Base-by-base conservation (phyloP, 2,113 vertebrate species). In the Hassar affinis region DNA sequence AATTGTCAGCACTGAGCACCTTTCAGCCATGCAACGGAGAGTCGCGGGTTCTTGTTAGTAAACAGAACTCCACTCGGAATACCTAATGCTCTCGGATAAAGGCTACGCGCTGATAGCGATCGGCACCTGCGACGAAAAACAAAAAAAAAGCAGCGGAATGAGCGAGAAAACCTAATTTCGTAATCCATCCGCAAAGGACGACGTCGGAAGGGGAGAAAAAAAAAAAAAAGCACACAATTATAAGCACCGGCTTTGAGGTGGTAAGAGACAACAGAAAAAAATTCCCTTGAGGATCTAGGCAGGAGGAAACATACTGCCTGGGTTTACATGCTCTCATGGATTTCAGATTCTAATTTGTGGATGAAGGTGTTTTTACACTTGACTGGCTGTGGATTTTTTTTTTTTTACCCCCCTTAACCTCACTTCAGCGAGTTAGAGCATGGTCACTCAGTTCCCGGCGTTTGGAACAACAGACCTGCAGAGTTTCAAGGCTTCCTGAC, bases 1-100 rank as follows among this genome's bases (percentile, higher is more conserved):
- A 91, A 92, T 90, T 91, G 92, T 92, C 89, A 90, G 87, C 91
- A 90, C 92, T 86, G 90, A 92, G 90, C 87, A 91, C 88, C 88
- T 90, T 91, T 88, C 90, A 91, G 90, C 87, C 79, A 88, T 85
- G 20, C 87, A 74, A 79, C 89, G 87, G 88, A 88, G 81, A 88
- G 88, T 86, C 81, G 85, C 69, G 47, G 71, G 52, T 87, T 88
- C 89, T 87, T 85, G 89, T 90, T 90, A 88, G 89, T 87, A 89
- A 90, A 92, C 89, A 89, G 86, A 86, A 83, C 85, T 57, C 76
- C 45, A 89, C 88, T 89, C 86, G 89, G 90, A 93, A 93, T 92
- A 89, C 88, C 78, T 91, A 92, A 92, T 90, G 87, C 62, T 84
- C 85, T 30, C 79, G 57, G 52, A 42, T 59, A 89, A 90, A 85